Evolutionary conservation across 1,140 invertebrate species (phyloP).

Genomic region (Drosophila ercepeae): DNA sequence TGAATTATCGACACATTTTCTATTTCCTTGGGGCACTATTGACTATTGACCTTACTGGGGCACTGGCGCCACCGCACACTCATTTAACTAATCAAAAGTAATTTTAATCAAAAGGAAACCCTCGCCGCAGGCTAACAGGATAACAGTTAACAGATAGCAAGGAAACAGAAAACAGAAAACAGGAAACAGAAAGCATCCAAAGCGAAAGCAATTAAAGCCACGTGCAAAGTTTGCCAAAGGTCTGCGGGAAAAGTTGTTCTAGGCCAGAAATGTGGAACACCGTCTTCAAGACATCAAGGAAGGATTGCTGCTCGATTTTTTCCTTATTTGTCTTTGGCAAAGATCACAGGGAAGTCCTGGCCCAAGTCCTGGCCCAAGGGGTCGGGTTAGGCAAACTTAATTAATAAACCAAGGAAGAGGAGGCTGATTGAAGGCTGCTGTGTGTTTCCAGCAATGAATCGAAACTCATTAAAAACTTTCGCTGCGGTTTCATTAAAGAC

Average conservation of each 20-base stretch:
- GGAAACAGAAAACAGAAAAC: too few species aligned
- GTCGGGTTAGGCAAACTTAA: conserved; percentile 76
- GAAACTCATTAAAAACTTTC: conserved; percentile 81
- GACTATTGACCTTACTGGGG: too few species aligned
- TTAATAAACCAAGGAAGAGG: conserved; percentile 63
- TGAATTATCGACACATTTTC: conserved; percentile 54
- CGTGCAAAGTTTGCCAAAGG: conserved; percentile 71
- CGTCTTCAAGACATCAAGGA: conserved; percentile 18
- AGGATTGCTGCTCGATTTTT: conserved; percentile 61
- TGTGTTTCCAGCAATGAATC: conserved; percentile 67
- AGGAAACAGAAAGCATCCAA: conserved; percentile 14
- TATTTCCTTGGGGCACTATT: conserved; percentile 38
- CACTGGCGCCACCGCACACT: conserved; percentile 33
- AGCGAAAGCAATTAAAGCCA: conserved; percentile 73
- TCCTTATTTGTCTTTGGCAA: conserved; percentile 41
- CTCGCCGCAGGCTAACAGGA: conserved; percentile 33
- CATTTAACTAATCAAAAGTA: conserved; percentile 79
- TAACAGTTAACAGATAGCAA: conserved; percentile 32
- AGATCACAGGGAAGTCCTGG: conserved; percentile 46
- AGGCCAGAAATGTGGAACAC: conserved; percentile 17
- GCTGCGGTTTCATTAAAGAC: conserved; percentile 64
- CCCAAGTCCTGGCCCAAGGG: conserved; percentile 10
- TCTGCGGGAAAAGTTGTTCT: conserved; percentile 56
- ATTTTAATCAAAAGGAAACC: conserved; percentile 73
- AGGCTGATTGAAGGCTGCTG: conserved; percentile 48